Percentiles rank a stretch among this genome's conserved stretches.
phyloP scores from a whole-genome alignment of 1,140 invertebrate species.

The Trinorchestia longiramus region DNA sequence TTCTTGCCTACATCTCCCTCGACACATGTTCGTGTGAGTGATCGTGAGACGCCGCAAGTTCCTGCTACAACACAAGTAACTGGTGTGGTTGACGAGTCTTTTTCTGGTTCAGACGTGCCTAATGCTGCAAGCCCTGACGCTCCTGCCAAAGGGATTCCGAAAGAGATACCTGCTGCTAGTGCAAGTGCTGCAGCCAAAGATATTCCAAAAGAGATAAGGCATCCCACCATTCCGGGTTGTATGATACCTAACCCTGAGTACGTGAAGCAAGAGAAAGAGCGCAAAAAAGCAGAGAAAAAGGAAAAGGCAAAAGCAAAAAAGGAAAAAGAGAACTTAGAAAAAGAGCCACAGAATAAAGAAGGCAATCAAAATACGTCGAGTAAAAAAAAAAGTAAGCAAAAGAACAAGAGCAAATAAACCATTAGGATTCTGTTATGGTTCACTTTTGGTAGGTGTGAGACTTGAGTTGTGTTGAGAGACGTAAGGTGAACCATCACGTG shows the following conservation, averaged over 20 bases:
- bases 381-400: no score
- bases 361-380: no score
- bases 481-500: no score
- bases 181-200: not conserved
- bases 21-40: not conserved
- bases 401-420: no score
- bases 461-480: no score
- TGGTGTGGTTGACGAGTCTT: not conserved
- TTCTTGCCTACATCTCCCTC: not conserved
- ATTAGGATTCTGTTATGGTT: no score
- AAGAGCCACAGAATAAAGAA: no score
- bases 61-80: not conserved
- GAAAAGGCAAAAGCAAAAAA: not conserved
- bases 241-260: not conserved
- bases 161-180: no score
- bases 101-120: not conserved
- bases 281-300: not conserved
- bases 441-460: no score
- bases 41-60: not conserved
- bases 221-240: not conserved
- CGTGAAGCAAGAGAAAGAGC: not conserved
- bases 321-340: not conserved
- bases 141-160: no score
- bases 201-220: not conserved
- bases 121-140: not conserved